Evolutionary conservation across 2,113 vertebrate genomes (phyloP).

Genomic region (Cephalopholis sonnerati): DNA sequence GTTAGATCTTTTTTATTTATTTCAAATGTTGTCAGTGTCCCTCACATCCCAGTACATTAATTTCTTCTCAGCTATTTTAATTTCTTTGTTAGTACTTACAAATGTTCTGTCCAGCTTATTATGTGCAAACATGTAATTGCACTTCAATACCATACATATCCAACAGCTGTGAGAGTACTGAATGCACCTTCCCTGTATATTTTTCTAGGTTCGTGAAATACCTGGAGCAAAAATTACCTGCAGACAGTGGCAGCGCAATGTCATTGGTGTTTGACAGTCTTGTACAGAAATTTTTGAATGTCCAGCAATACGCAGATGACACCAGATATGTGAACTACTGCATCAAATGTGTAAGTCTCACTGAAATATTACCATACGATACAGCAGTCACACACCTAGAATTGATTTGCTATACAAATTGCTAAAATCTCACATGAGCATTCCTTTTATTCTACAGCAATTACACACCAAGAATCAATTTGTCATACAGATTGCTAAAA

Average conservation of each 20-base stretch:
- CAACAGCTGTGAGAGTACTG: not conserved
- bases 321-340: constrained; percentile 88
- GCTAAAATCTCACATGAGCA: no score
- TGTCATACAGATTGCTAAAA: no score
- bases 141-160: not conserved
- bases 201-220: constrained; percentile 86
- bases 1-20: no score
- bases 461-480: not conserved
- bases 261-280: constrained; percentile 85
- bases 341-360: constrained; percentile 88
- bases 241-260: constrained; percentile 61
- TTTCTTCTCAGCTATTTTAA: no score
- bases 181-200: not conserved
- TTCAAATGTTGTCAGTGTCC: no score
- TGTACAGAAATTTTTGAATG: constrained; percentile 85
- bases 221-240: constrained; percentile 80
- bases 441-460: not conserved
- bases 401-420: not conserved
- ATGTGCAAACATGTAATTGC: not conserved
- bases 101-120: not conserved
- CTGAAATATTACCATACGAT: not conserved
- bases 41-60: no score
- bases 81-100: not conserved
- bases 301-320: constrained; percentile 87
- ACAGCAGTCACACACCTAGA: not conserved